phyloP scores from a whole-genome alignment of 2,113 vertebrate species.

The Sigmodon hispidus region DNA sequence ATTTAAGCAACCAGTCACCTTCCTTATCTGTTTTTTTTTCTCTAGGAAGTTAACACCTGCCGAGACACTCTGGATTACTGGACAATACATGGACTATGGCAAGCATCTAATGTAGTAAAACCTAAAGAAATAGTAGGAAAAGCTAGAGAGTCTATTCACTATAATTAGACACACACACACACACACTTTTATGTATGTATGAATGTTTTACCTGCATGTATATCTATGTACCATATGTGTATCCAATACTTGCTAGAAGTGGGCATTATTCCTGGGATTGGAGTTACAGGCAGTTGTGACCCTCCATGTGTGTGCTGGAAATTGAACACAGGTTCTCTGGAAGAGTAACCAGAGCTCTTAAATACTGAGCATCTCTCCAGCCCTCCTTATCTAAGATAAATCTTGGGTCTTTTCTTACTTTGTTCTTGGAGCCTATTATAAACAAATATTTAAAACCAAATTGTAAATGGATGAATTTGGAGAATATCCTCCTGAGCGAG shows the following conservation, averaged over 20 bases:
- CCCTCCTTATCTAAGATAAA: neutral
- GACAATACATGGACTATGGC: conserved; percentile 89
- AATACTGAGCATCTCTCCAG: neutral
- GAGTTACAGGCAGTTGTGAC: neutral
- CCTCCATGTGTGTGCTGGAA: neutral
- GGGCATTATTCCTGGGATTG: neutral
- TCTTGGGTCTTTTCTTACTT: neutral
- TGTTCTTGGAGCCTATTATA: neutral
- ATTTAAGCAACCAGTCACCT: neutral
- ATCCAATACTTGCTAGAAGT: neutral
- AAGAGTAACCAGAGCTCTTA: neutral
- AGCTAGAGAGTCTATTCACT: neutral
- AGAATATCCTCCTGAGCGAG: too few relatives aligned
- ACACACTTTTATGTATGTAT: neutral
- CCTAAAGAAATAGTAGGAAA: neutral
- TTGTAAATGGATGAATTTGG: too few relatives aligned
- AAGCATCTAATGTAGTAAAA: neutral
- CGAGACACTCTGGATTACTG: conserved; percentile 84
- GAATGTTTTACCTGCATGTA: neutral
- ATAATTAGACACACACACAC: neutral
- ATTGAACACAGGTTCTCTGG: neutral
- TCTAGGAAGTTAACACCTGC: conserved; percentile 83
- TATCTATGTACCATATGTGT: neutral
- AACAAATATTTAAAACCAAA: neutral
- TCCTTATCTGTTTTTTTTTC: conserved; percentile 34